A percentile compares a stretch with the other conserved stretches of the same genome.
Evolutionary conservation across 2,113 vertebrate genomes (phyloP).

Genomic region (Nibea albiflora): DNA sequence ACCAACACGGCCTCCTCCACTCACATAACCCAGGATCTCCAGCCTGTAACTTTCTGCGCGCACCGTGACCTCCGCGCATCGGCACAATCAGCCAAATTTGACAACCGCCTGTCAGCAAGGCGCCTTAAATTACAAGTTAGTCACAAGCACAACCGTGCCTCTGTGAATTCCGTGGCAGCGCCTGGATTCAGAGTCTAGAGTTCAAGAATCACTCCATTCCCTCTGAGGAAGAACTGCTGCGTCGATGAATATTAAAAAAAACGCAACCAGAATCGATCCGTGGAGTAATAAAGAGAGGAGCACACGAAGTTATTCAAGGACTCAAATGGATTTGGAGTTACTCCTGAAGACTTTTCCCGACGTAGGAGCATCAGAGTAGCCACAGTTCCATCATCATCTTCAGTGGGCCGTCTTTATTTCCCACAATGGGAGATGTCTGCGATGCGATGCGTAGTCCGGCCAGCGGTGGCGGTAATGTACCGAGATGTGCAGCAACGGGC

Average conservation of each 20-base stretch:
- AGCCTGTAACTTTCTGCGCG: background rate
- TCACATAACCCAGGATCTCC: background rate
- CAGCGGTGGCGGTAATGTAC: background rate
- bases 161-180: background rate
- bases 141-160: background rate
- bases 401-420: no score
- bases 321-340: no score
- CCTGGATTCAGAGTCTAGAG: background rate
- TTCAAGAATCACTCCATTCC: no score
- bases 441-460: background rate
- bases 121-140: background rate
- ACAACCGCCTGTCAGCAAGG: background rate
- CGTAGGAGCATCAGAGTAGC: no score
- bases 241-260: no score
- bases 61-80: background rate
- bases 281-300: no score
- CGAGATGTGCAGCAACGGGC: background rate
- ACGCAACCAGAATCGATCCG: no score
- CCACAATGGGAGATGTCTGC: no score
- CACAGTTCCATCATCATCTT: no score
- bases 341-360: no score
- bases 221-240: no score
- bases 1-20: constrained; percentile 12
- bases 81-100: background rate
- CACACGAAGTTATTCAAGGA: no score